A percentile compares a stretch with the other conserved stretches of the same genome.
Evolutionary conservation across 1,140 invertebrate genomes (phyloP).

Genomic region (Zaprionus ghesquierei): DNA sequence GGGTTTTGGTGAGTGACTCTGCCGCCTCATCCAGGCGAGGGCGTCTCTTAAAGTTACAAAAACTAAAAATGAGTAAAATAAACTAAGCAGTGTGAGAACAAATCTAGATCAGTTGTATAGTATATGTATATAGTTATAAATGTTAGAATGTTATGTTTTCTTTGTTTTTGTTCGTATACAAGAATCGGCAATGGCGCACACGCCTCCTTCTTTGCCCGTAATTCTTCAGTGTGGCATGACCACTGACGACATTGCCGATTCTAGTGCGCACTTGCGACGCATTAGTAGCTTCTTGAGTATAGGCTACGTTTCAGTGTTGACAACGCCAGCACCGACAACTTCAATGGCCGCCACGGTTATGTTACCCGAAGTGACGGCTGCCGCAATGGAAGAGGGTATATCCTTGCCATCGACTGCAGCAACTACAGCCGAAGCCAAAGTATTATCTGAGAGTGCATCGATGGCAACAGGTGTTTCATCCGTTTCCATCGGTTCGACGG

Average conservation of each 20-base stretch:
- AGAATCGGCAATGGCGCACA: slow-evolving; percentile 5
- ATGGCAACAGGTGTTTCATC: slow-evolving; percentile 41
- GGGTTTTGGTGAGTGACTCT: slow-evolving; percentile 64
- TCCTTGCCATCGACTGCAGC: slow-evolving; percentile 51
- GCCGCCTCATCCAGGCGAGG: slow-evolving; percentile 12
- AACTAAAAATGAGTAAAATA: slow-evolving; percentile 18
- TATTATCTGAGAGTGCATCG: slow-evolving; percentile 50
- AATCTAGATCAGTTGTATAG: slow-evolving; percentile 19
- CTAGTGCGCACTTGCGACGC: slow-evolving; percentile 70
- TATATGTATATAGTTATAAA: slow-evolving; percentile 23
- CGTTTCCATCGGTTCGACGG: slow-evolving; percentile 65
- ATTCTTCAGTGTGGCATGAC: slow-evolving; percentile 3
- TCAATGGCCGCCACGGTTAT: slow-evolving; percentile 61
- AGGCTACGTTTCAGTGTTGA: slow-evolving; percentile 82
- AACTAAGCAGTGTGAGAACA: slow-evolving; percentile 34
- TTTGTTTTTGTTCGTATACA: slow-evolving; percentile 46
- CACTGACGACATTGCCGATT: slow-evolving; percentile 27
- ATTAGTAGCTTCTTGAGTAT: slow-evolving; percentile 82
- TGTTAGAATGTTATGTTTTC: slow-evolving; percentile 45
- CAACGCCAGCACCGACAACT: slow-evolving; percentile 64
- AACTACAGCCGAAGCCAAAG: slow-evolving; percentile 38
- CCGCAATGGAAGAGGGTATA: slow-evolving; percentile 37
- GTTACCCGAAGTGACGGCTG: slow-evolving; percentile 39
- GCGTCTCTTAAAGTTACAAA: slow-evolving; percentile 31
- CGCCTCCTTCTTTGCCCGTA: background rate